Conservation (phyloP, 2,113 vertebrate genomes). For the Leuciscus idus region DNA sequence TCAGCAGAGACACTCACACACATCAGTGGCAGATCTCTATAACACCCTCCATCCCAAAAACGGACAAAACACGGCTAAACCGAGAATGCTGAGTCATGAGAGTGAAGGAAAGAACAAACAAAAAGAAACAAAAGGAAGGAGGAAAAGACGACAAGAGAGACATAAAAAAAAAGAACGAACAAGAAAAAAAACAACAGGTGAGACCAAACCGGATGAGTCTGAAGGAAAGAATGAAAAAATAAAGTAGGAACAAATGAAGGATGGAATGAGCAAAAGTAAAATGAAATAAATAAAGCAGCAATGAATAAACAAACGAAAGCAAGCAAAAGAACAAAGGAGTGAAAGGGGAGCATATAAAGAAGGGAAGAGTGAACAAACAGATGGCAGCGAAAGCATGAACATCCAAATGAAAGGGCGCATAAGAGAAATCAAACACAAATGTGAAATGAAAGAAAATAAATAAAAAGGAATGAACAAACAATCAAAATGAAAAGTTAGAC, state of each 20-base stretch:
- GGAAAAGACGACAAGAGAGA: background rate
- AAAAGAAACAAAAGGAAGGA: background rate
- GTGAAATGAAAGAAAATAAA: background rate
- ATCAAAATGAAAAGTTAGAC: no score
- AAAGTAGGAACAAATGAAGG: background rate
- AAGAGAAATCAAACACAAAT: background rate
- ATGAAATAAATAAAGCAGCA: background rate
- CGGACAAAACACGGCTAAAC: background rate
- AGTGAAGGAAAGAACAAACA: background rate
- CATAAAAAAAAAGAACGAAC: conserved; percentile 29
- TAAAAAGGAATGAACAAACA: no score
- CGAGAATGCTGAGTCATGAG: background rate
- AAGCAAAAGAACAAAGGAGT: background rate
- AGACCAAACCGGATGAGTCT: background rate
- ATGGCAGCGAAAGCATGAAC: background rate
- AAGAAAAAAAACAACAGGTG: background rate
- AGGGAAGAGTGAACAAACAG: background rate
- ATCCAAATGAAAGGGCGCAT: background rate
- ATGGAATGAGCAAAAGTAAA: background rate
- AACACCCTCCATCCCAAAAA: conserved; percentile 20
- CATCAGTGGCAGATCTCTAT: conserved; percentile 7
- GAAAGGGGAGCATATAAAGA: background rate
- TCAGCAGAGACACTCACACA: conserved; percentile 18
- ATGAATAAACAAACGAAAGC: background rate
- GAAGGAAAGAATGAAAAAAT: background rate